Conservation (phyloP, 2,113 vertebrate genomes). For the Corydoras maculifer region DNA sequence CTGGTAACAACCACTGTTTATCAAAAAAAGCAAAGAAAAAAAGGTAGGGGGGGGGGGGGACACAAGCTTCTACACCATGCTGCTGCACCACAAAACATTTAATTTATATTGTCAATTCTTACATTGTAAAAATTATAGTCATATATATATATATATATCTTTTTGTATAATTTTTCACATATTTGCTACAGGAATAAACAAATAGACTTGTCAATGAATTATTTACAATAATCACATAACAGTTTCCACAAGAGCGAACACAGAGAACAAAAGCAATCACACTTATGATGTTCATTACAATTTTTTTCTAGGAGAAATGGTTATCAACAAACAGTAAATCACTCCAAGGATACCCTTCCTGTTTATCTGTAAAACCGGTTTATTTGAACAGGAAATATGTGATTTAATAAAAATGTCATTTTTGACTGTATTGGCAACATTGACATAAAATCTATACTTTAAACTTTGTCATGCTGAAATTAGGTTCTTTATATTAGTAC, state of each 20-base stretch:
- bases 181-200: constrained; percentile 69
- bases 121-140: constrained; percentile 81
- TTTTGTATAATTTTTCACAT: constrained; percentile 70
- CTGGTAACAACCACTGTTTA: background rate
- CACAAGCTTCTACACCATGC: constrained; percentile 43
- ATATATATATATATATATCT: constrained; percentile 43
- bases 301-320: constrained; percentile 16
- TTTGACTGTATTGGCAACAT: constrained; percentile 15
- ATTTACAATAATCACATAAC: constrained; percentile 51
- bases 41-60: no score
- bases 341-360: constrained; percentile 14
- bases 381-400: constrained; percentile 18
- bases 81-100: constrained; percentile 88
- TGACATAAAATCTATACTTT: constrained; percentile 6
- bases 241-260: constrained; percentile 31
- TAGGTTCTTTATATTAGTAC: constrained; percentile 14
- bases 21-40: no score
- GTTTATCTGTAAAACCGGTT: constrained; percentile 10
- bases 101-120: constrained; percentile 68
- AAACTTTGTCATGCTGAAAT: constrained; percentile 11
- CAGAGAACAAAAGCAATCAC: constrained; percentile 27
- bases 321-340: constrained; percentile 22
- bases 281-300: constrained; percentile 15
- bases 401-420: constrained; percentile 1
- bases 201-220: constrained; percentile 52